Evolutionary conservation across 1,140 invertebrate species (phyloP), one percentile per base, ranked within the genome.

Genomic region (Holcopasites calliopsidis): DNA sequence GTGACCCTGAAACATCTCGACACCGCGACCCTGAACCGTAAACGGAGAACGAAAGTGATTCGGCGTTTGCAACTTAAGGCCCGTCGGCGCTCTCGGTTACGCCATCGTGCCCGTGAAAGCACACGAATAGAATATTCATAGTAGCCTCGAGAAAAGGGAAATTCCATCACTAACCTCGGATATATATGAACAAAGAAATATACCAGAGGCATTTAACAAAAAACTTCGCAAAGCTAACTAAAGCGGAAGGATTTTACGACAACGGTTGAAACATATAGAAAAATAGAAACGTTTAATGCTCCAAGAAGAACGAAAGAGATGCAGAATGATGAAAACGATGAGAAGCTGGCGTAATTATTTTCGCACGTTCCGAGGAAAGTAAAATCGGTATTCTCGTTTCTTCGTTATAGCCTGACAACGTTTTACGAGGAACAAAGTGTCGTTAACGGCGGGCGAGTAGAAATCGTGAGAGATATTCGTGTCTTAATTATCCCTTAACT

Each of bases 11-110:
- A 83, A 71, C 79, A n/a, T 62, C 50, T 77, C 77, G 57, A 28
- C n/a, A 10, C n/a, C 58, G 65, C 72, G 77, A 84, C 73, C 74
- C 54, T 77, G 81, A 84, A 80, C 69, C 77, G 80, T 73, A 84
- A 84, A 68, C 65, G 77, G n/a, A 84, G 60, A 84, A 83, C 52
- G 82, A 84, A 84, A 84, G 82, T 84, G 82, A 83, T 80, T 52
- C 54, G 28, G 7, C 60, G 49, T 79, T 79, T 38, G 49, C 28
- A 66, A 49, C 31, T 58, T 75, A 68, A 77, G 80, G 64, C 57
- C 47, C 21, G 44, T 42, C 70, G 21, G 31, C 54, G 71, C 11
- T 65, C 54, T 21, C 49, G 47, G 54, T 83, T 83, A 61, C 71
- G 73, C 80, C 76, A 83, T 79, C 72, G 54, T 54, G 58, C 62